Base-by-base conservation (phyloP, 2,888 invertebrate species). In the Baccha elongata region DNA sequence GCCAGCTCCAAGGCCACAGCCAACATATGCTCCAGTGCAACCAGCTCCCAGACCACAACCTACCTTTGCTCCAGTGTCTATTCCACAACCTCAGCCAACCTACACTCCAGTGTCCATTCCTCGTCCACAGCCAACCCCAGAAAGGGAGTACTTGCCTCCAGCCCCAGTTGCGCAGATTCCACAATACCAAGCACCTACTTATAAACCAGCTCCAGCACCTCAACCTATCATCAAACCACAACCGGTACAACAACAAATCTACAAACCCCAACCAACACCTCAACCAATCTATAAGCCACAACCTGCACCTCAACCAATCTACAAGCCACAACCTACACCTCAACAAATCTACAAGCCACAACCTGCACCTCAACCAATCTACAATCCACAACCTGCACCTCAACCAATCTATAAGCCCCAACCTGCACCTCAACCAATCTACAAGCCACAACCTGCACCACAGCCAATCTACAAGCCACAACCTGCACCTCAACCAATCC, bases 121-220 rank as follows among this genome's bases (percentile, higher is more conserved):
- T 26, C 26, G 6, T 4, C 26, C 26, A 26, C 26, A 26, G 7
- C 13, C 40, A n/a, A 37, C 37, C 4, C 64, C 55, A 19, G 53
- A 32, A 17, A 64, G 37, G 17, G 55, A 64, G 8, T 73, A 73
- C 40, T 52, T 73, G 15, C 64, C 73, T 1, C 73, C 73, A 21
- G 1, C 10, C 1, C 53, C 8, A 37, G 58, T 58, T 17, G 29
- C 52, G 0, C 11, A 64, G 8, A 26, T 26, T 7, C 23, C 37
- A 10, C 13, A 19, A n/a, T 21, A 44, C 19, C 21, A 37, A n/a
- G 37, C 37, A 17, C 11, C 7, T 32, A 21, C 8, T 8, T 44
- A 6, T 29, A 69, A 21, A 23, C 58, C 50, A 10, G 58, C 50
- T 44, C 55, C 48, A 8, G 50, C 64, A 37, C 42, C 44, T 11